Percentiles rank a stretch among this genome's conserved stretches.
phyloP scores from a whole-genome alignment of 2,888 invertebrate genomes.

The Torymus tubicola region DNA sequence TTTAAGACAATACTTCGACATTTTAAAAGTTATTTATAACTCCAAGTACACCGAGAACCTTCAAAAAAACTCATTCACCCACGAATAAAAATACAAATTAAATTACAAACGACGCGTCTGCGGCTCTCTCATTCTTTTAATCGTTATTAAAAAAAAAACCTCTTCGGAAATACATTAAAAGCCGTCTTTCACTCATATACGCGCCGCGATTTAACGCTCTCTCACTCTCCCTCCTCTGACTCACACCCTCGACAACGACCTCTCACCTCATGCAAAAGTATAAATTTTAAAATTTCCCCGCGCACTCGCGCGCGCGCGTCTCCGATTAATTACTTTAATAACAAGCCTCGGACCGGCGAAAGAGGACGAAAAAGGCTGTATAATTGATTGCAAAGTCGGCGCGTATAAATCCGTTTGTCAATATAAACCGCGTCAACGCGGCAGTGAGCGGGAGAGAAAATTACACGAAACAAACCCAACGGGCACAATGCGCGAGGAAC shows the following conservation, averaged over 20 bases:
- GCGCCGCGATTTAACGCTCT: too few species aligned
- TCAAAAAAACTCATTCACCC: too few species aligned
- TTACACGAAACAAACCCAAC: conserved; percentile 36
- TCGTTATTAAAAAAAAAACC: neutral
- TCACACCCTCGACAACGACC: too few species aligned
- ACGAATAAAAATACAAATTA: too few species aligned
- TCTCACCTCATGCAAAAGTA: neutral
- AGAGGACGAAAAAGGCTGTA: neutral
- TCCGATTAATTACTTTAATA: conserved; percentile 33
- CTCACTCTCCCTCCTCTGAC: too few species aligned
- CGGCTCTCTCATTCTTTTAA: neutral
- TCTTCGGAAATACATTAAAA: too few species aligned
- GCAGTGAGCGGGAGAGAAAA: conserved; percentile 32
- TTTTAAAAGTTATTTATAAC: too few species aligned
- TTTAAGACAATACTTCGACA: too few species aligned
- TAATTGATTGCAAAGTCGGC: conserved; percentile 25
- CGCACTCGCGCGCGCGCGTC: neutral
- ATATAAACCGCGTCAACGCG: conserved; percentile 6
- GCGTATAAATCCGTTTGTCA: conserved; percentile 34
- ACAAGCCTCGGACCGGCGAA: neutral
- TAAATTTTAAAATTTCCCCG: conserved; percentile 24
- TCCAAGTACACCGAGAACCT: too few species aligned
- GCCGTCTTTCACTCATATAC: neutral
- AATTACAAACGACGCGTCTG: too few species aligned
- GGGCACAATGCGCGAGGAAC: neutral